phyloP scores from a whole-genome alignment of 2,797 vertebrate genomes.

The Myiotriccus ornatus region DNA sequence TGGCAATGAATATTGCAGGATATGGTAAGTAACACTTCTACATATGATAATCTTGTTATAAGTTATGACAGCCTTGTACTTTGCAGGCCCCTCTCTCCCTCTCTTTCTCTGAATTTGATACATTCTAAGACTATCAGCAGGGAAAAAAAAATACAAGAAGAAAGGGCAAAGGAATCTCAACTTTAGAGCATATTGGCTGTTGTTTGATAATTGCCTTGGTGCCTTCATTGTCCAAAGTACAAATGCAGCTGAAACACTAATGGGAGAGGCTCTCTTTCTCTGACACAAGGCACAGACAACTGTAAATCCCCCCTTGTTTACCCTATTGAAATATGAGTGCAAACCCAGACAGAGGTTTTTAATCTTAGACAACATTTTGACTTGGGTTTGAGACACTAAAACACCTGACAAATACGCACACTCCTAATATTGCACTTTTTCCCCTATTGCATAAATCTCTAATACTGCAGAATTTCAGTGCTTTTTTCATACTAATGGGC shows the following conservation, averaged over 20 bases:
- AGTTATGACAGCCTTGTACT: neutral
- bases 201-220: neutral
- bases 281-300: neutral
- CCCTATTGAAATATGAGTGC: neutral
- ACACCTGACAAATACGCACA: rapidly evolving
- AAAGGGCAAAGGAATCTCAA: neutral
- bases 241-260: neutral
- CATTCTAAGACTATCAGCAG: neutral
- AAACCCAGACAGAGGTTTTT: neutral
- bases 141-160: neutral
- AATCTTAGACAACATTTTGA: neutral
- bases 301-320: neutral
- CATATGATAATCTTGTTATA: neutral
- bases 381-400: neutral
- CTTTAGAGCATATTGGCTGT: neutral
- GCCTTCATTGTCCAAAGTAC: neutral
- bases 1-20: neutral
- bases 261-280: neutral
- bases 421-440: neutral
- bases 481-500: neutral
- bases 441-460: neutral
- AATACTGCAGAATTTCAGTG: neutral
- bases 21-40: neutral
- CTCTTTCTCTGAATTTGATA: neutral
- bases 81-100: neutral